Evolutionary conservation across 2,797 vertebrate genomes (phyloP), one percentile per base, ranked within the genome.

Genomic region (Myripristis jacobus): DNA sequence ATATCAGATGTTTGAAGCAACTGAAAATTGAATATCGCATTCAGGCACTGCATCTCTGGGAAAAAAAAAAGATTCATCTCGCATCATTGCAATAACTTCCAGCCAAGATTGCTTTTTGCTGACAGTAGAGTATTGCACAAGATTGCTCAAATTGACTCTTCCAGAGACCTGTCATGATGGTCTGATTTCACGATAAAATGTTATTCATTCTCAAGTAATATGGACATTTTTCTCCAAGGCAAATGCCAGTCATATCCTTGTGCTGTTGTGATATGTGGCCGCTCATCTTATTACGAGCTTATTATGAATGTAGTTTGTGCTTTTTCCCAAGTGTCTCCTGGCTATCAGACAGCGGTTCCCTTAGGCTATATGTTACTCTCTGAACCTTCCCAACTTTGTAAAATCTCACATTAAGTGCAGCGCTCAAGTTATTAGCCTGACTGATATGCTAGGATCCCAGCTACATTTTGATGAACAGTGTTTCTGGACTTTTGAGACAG

Each of bases 31-130:
- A 73, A 41, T 22, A n/a, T 10, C 22, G 52, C 24, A 53, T 10
- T 16, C 6, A 27, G 63, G 24, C 77, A 81, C 63, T 60, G 53
- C 51, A 55, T 50, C 59, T 58, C 18, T 68, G 27, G 38, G 8
- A 11, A 24, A 66, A 29, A 29, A 29, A 29, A 53, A 72, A 48
- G 61, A 74, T 64, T 69, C 12, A 38, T 56, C 56, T 73, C 3
- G 50, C 59, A 62, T 46, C 21, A 16, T 56, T 41, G 48, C 50
- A 38, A 53, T 77, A 67, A 55, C 68, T 65, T 51, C 19, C 34
- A 68, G 71, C 77, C 74, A 70, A 63, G 15, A 15, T 27, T 44
- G 70, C 43, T 79, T 74, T 85, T 54, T 66, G 65, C 69, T 62
- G 46, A 48, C 7, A 47, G 41, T n/a, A 21, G 34, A 61, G 61